Evolutionary conservation across 2,888 invertebrate genomes (phyloP).

Genomic region (Parelbella ahira): DNA sequence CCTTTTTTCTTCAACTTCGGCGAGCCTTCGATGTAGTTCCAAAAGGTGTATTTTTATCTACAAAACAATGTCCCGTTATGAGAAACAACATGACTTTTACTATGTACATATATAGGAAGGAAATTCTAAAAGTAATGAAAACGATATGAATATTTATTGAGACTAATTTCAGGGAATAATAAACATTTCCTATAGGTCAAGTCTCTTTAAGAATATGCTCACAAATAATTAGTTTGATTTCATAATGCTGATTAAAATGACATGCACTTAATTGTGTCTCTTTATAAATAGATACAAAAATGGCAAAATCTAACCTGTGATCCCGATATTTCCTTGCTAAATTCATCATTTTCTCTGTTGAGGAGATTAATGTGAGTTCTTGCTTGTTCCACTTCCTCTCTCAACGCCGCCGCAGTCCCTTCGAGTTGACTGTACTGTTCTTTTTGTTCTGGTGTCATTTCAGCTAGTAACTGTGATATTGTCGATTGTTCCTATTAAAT

Average conservation of each 20-base stretch:
- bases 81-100: too few relatives aligned
- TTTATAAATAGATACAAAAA: too few relatives aligned
- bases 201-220: too few relatives aligned
- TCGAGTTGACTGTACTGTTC: conserved; percentile 75
- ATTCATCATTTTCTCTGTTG: conserved; percentile 81
- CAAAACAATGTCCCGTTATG: conserved; percentile 23
- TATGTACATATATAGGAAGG: too few relatives aligned
- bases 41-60: conserved; percentile 70
- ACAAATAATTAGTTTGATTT: too few relatives aligned
- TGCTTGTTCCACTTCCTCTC: conserved; percentile 78
- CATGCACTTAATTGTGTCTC: too few relatives aligned
- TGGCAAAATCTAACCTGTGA: conserved; percentile 82
- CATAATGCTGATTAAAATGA: too few relatives aligned
- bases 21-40: conserved; percentile 61
- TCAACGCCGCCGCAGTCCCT: conserved; percentile 66
- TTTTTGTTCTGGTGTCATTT: conserved; percentile 83
- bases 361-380: conserved; percentile 83
- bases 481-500: conserved; percentile 77
- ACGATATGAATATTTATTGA: too few relatives aligned
- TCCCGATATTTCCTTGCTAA: conserved; percentile 84
- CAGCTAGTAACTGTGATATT: conserved; percentile 82
- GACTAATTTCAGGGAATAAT: too few relatives aligned
- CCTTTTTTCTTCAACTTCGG: conserved; percentile 68
- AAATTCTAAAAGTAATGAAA: too few relatives aligned
- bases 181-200: too few relatives aligned